Evolutionary conservation across 1,140 invertebrate genomes (phyloP), one percentile per base, ranked within the genome.

Genomic region (Nasonia longicornis): DNA sequence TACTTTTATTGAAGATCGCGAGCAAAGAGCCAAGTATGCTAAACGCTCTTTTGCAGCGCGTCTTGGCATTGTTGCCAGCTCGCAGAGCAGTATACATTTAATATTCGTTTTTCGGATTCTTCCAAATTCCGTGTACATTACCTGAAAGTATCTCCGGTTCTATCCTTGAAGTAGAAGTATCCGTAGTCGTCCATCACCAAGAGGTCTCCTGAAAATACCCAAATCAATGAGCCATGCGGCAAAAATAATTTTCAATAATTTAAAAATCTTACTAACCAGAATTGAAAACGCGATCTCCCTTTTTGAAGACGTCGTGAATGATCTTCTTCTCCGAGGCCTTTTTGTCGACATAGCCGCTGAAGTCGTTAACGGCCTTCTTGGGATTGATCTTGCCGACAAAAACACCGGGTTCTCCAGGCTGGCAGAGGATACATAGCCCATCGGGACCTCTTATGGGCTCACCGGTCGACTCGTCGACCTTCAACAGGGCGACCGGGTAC

Each of bases 61-160:
- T 64, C n/a, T 64, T n/a, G 63, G 20, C 22, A 64, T 11, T 22
- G 20, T 22, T 64, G 63, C 20, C 63, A 64, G 26, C 10, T 64
- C 8, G 22, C n/a, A 22, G n/a, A 22, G 22, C 20, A 22, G 20
- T 64, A 16, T 64, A 64, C 11, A 22, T 22, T 22, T 2, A 8
- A 4, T 22, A 22, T 64, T 64, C 2, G 11, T 64, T 64, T 64
- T 64, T 26, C 45, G 12, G 2, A 66, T 66, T 66, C 26, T 66
- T 66, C 8, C 3, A 26, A 26, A 52, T 52, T 45, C 77, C 16
- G n/a, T 80, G 71, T 67, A 74, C 83, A 78, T 88, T 89, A 94
- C 92, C 97, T 94, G 88, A 97, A 99, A 0, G 98, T 99, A 87
- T 99, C 98, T 14, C 98, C 98, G 22, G 96, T 98, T 84, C 98